phyloP scores from a whole-genome alignment of 2,797 vertebrate genomes.

The Acanthurus leucopareius region DNA sequence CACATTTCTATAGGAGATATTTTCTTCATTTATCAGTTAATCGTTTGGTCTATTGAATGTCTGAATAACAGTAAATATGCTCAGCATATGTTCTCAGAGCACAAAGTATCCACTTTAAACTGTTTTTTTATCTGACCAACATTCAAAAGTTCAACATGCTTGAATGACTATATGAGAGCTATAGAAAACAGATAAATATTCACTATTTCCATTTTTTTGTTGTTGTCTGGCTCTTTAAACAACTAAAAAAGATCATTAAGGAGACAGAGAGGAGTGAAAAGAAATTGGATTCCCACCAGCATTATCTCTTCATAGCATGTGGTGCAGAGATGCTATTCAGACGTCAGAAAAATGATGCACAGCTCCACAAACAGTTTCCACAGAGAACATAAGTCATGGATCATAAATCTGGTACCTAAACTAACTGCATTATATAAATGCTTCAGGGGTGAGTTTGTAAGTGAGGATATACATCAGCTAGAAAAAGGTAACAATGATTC shows the following conservation, averaged over 20 bases:
- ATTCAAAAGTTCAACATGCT: background rate
- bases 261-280: background rate
- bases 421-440: conserved; percentile 13
- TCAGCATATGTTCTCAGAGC: background rate
- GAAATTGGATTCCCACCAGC: background rate
- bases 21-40: background rate
- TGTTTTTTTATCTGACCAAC: background rate
- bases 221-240: background rate
- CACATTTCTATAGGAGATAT: background rate
- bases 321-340: conserved; percentile 8
- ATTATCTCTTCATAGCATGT: background rate
- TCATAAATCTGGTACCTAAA: conserved; percentile 23
- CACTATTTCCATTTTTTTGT: background rate
- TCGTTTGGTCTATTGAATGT: background rate
- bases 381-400: conserved; percentile 22
- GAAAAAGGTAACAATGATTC: conserved; percentile 10
- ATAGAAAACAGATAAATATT: too few species aligned
- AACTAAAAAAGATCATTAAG: background rate
- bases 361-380: conserved; percentile 16
- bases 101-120: background rate
- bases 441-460: conserved; percentile 12
- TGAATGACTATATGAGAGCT: background rate
- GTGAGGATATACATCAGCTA: background rate
- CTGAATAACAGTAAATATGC: background rate
- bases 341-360: conserved; percentile 35